These are phyloP conservation scores for Scartelaos histophorus DNA, from an alignment of 2,113 vertebrate species.

Conservation along the genomic window DNA sequence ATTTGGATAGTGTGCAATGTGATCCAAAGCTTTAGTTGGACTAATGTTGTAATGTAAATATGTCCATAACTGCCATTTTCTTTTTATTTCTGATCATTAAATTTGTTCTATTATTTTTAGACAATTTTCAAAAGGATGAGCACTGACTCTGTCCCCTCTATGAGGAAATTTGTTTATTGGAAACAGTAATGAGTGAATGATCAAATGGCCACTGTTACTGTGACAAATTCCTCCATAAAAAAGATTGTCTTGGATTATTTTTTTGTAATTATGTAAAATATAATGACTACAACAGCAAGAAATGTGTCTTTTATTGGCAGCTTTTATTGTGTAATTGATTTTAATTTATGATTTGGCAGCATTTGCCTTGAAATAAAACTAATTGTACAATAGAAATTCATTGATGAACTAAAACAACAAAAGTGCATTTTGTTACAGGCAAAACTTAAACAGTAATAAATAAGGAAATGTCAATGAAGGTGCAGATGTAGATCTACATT, in stretches of 20 bases:
- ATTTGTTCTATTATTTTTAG: not conserved
- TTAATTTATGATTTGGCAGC: slow-evolving; percentile 51
- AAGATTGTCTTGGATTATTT: slow-evolving; percentile 31
- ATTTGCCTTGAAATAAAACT: slow-evolving; percentile 51
- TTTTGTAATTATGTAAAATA: slow-evolving; percentile 61
- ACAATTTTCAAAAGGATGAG: slow-evolving; percentile 12
- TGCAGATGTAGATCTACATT: not conserved
- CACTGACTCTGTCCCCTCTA: slow-evolving; percentile 50
- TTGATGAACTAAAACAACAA: slow-evolving; percentile 31
- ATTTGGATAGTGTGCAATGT: slow-evolving; percentile 52
- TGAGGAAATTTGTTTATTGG: slow-evolving; percentile 52
- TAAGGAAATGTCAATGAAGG: no score
- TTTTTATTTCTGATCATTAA: not conserved
- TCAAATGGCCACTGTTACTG: slow-evolving; percentile 24
- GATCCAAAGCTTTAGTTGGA: slow-evolving; percentile 14
- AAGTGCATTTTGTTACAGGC: not conserved
- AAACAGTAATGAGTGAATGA: slow-evolving; percentile 10
- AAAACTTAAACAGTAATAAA: not conserved
- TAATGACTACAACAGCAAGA: slow-evolving; percentile 55
- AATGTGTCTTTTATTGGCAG: slow-evolving; percentile 55
- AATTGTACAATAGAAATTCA: slow-evolving; percentile 67
- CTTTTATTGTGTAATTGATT: slow-evolving; percentile 53
- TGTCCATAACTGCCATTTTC: not conserved
- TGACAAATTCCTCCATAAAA: slow-evolving; percentile 14
- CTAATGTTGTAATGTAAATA: slow-evolving; percentile 37